Base-by-base conservation (phyloP, 2,113 vertebrate species). In the Sinosuthora webbiana region DNA sequence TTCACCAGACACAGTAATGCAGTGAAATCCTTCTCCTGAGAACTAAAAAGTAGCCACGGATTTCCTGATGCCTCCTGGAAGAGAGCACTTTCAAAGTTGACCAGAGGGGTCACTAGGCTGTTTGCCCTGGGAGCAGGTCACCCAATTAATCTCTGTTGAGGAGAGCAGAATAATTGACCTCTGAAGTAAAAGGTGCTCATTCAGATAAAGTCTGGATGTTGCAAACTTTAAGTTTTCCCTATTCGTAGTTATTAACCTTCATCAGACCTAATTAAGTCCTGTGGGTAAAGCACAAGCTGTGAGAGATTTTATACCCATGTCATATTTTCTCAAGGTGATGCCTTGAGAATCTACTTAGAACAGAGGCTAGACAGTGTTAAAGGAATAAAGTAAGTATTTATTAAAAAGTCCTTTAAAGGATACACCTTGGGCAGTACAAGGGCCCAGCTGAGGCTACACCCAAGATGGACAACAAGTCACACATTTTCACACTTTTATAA, bases 221-320 rank as follows among this genome's bases (percentile, higher is more conserved):
- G 55, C 45, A 93, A 84, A 87, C 41, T 59, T 87, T 87, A 42
- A 90, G 74, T 87, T 93, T 95, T 93, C 73, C 70, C 82, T 85
- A 45, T 87, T 82, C 13, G 3, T 93, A 31, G 49, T 57, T 79
- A 95, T 95, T 95, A 95, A 80, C 70, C 78, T 89, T 95, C 74
- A 87, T 85, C 45, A 85, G 42, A 67, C 33, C 63, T 94, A 94
- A 95, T 93, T 89, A 94, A 93, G 42, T 45, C 69, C 84, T 65
- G 30, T 69, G 78, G 78, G 63, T 55, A 91, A 87, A 87, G n/a
- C 35, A 69, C 19, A 89, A 79, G 35, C 53, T 50, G 13, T 68
- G 45, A 65, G 45, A 83, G 22, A 70, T 91, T 93, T 94, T 86
- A 83, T 67, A 80, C 42, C 27, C 21, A 4, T 64, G 50, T 85